Percentiles rank a stretch among this genome's conserved stretches.
phyloP scores from a whole-genome alignment of 2,888 invertebrate species.

The Meganola albula region DNA sequence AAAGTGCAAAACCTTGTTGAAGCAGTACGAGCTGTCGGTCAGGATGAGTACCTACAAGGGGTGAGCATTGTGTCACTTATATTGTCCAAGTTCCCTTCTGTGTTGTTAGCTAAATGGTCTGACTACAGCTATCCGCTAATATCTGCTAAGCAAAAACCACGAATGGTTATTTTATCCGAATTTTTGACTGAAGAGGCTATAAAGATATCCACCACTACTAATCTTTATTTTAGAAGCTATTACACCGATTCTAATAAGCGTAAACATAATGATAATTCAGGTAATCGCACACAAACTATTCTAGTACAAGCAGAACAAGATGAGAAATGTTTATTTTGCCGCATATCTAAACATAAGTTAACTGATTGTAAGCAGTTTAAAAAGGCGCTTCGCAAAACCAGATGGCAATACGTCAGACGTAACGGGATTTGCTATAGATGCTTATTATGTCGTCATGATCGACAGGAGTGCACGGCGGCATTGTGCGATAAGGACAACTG shows the following conservation, averaged over 20 bases:
- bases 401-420: conserved; percentile 17
- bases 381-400: conserved; percentile 16
- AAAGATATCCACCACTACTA: conserved; percentile 2
- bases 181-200: conserved; percentile 3
- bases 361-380: conserved; percentile 18
- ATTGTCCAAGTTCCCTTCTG: conserved; percentile 19
- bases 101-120: conserved; percentile 22
- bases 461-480: conserved; percentile 18
- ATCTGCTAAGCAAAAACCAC: neutral
- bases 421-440: conserved; percentile 20
- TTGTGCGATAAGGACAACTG: conserved; percentile 17
- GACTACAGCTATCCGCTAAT: conserved; percentile 25
- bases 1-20: conserved; percentile 21
- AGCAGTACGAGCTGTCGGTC: conserved; percentile 12
- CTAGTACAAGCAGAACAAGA: conserved; percentile 22
- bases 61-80: conserved; percentile 10
- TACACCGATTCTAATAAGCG: too few relatives aligned
- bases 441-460: conserved; percentile 14
- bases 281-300: conserved; percentile 13
- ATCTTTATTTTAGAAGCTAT: too few relatives aligned
- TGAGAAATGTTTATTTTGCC: conserved; percentile 18
- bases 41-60: conserved; percentile 17
- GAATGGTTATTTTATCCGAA: conserved; percentile 4
- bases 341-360: conserved; percentile 14
- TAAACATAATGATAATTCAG: conserved; percentile 2